phyloP scores from a whole-genome alignment of 2,113 vertebrate species.

The Chionomys nivalis region DNA sequence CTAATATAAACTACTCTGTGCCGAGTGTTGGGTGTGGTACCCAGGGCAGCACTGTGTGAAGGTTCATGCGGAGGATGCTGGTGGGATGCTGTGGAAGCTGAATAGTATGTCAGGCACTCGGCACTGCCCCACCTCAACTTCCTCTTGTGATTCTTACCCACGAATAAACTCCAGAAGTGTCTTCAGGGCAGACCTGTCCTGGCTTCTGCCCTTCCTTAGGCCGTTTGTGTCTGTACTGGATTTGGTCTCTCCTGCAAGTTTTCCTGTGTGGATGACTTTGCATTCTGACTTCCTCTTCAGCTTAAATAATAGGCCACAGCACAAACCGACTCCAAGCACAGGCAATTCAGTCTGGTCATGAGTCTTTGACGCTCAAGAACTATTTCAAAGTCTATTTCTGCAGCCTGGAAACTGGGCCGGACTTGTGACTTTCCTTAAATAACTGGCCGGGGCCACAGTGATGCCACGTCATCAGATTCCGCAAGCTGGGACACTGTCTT shows the following conservation, averaged over 20 bases:
- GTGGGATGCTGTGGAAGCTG: neutral
- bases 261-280: neutral
- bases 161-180: neutral
- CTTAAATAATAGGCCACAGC: neutral
- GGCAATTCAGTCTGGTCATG: neutral
- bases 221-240: neutral
- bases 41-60: neutral
- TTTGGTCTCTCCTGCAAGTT: neutral
- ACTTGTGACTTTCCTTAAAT: conserved; percentile 26
- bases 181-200: neutral
- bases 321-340: neutral
- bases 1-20: neutral
- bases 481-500: neutral
- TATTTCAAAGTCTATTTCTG: neutral
- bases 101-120: neutral
- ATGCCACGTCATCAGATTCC: neutral
- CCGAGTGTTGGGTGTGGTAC: neutral
- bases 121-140: neutral
- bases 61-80: neutral
- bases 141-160: neutral
- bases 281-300: neutral
- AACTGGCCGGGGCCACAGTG: neutral
- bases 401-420: neutral
- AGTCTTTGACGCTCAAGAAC: neutral
- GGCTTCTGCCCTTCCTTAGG: neutral